phyloP scores from a whole-genome alignment of 2,797 vertebrate species.

The Melanotaenia trifasciata region DNA sequence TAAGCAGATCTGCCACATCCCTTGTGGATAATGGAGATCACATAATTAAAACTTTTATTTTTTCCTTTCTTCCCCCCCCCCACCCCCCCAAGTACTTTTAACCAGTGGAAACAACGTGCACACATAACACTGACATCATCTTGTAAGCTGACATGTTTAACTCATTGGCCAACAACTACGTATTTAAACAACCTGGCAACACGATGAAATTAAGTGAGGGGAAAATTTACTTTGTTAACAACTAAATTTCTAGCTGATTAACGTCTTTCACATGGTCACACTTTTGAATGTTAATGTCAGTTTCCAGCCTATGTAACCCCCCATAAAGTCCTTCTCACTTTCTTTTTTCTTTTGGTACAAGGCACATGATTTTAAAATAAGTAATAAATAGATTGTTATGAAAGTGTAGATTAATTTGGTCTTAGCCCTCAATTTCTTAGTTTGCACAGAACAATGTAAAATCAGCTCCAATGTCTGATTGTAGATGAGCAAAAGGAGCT shows the following conservation, averaged over 20 bases:
- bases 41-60: neutral
- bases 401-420: neutral
- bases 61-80: neutral
- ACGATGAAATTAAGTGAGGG: neutral
- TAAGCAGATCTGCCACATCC: neutral
- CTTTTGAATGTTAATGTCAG: neutral
- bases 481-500: neutral
- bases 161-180: neutral
- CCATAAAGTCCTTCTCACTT: too few relatives aligned
- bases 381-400: neutral
- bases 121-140: conserved; percentile 7
- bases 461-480: conserved; percentile 2
- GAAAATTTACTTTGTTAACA: neutral
- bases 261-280: neutral
- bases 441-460: neutral
- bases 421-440: neutral
- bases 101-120: neutral
- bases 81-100: too few relatives aligned
- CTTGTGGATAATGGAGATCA: neutral
- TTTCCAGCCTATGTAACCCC: neutral
- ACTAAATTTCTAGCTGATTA: neutral
- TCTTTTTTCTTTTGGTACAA: too few relatives aligned
- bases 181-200: neutral
- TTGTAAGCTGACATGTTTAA: neutral
- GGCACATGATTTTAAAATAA: too few relatives aligned